Evolutionary conservation across 2,797 vertebrate genomes (phyloP).

Genomic region (Aeoliscus strigatus): DNA sequence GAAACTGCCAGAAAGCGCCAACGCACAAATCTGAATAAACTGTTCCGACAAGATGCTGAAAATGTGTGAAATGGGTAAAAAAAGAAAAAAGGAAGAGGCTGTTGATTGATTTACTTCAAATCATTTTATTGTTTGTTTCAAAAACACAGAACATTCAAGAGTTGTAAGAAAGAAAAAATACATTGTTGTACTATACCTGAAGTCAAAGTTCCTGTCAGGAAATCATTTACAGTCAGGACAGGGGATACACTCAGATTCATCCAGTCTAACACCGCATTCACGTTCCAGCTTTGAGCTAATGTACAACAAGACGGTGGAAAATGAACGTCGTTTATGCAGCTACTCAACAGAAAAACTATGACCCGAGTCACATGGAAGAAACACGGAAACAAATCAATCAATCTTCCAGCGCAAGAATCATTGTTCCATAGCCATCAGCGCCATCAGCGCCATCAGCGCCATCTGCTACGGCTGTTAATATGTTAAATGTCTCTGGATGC

Average conservation of each 20-base stretch:
- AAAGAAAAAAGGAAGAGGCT: slow-evolving; percentile 19
- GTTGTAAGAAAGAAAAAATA: slow-evolving; percentile 7
- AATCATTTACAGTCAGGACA: slow-evolving; percentile 45
- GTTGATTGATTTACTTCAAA: slow-evolving; percentile 20
- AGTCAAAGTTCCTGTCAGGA: slow-evolving; percentile 31
- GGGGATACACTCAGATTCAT: slow-evolving; percentile 20
- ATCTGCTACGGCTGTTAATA: slow-evolving; percentile 38
- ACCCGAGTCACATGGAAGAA: slow-evolving; percentile 66
- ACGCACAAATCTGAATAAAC: slow-evolving; percentile 13
- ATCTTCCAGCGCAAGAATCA: slow-evolving; percentile 73
- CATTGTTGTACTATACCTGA: slow-evolving; percentile 34
- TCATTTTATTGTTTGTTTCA: slow-evolving; percentile 44
- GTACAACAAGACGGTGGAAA: slow-evolving; percentile 3
- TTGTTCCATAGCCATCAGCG: slow-evolving; percentile 50
- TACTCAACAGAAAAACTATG: slow-evolving; percentile 69
- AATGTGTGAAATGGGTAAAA: background rate
- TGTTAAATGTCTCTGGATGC: slow-evolving; percentile 32
- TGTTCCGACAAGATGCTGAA: slow-evolving; percentile 2
- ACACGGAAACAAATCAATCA: slow-evolving; percentile 43
- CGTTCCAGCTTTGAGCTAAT: slow-evolving; percentile 17
- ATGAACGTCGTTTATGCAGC: slow-evolving; percentile 4
- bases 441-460: too few relatives aligned
- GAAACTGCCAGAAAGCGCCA: slow-evolving; percentile 41
- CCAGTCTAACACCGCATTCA: slow-evolving; percentile 10
- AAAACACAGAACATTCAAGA: slow-evolving; percentile 16